Base-by-base conservation (phyloP, 2,888 invertebrate species). In the Noctua pronuba region DNA sequence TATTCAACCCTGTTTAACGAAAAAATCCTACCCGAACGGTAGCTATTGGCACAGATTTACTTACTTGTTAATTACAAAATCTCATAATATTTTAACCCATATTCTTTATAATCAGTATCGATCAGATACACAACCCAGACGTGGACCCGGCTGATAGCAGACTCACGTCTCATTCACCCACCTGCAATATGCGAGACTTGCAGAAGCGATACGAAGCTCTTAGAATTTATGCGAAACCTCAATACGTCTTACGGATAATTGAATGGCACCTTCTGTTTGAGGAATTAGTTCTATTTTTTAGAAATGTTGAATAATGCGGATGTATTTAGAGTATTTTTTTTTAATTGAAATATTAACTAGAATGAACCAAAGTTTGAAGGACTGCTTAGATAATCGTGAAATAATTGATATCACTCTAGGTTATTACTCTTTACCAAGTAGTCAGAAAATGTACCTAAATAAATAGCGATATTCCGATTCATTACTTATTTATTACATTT, bases 111-210 rank as follows among this genome's bases (percentile, higher is more conserved):
- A 35, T 46, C 58, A 58, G 44, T 44, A 55, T 58, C 28, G 58
- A 72, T 71, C 58, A 58, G n/a, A n/a, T 28, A 35, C 28, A 70
- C 28, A 70, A n/a, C 28, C 18, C 66, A 55, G 41, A 67, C 52
- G 52, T n/a, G 10, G 11, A 52, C 24, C 11, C 24, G 24, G 4
- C 10, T 52, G 52, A 18, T 10, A 21, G n/a, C n/a, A 24, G 13
- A 49, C 11, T 11, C 41, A 64, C 28, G 38, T 49, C 16, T n/a
- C 21, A n/a, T n/a, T n/a, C n/a, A 24, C 0, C 31, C n/a, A 6
- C 21, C 13, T 6, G 60, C 31, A 60, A 31, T 21, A 18, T n/a
- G 21, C n/a, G 3, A 0, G 8, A n/a, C 67, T 58, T 58, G n/a
- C 7, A 69, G 60, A 41, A 62, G 38, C 21, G n/a, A 68, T 52